Base-by-base conservation (phyloP, 2,888 invertebrate species). In the Pelosia muscerda region DNA sequence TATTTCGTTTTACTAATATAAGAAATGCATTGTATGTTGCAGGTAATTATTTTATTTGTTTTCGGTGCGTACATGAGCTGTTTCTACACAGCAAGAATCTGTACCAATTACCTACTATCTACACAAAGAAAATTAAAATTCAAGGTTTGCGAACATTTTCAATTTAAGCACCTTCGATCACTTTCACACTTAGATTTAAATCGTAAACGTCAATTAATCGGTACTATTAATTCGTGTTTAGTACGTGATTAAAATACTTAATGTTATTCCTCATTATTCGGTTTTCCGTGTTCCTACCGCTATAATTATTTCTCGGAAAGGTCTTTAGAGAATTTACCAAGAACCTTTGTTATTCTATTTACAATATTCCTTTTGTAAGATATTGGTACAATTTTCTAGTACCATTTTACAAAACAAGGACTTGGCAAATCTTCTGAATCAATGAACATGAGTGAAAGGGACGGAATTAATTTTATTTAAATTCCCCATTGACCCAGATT, bases 91-190 rank as follows among this genome's bases (percentile, higher is more conserved):
- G 90, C 93, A 3, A 91, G 85, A 77, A 86, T 95, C 65, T 91
- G 93, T 78, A 90, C 91, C 66, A 74, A 90, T 34, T 94, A 90
- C 73, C 81, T 92, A 69, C 85, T 94, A 25, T 86, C 86, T 0
- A 89, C 91, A 19, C 87, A 89, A 74, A 86, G 94, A 72, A 91
- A 85, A 76, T 81, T 88, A 65, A 89, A 88, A 80, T 95, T 94
- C 76, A 94, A 90, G 90, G 94, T 92, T 84, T 71, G 73, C 71
- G 68, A 70, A 67, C 61, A 66, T 62, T 59, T 74, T 68, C 49
- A 71, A 49, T 38, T 38, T 38, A 13, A 31, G 31, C 42, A 42
- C 42, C 42, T n/a, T 49, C n/a, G n/a, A 49, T n/a, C n/a, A n/a
- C 49, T n/a, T n/a, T 49, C 9, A 9, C 8, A 49, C 49, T 49